A percentile compares a stretch with the other conserved stretches of the same genome.
Conservation (phyloP, 30 jellyfish, hydroid and myxozoan genomes). For the Nemopilema nomurai region DNA sequence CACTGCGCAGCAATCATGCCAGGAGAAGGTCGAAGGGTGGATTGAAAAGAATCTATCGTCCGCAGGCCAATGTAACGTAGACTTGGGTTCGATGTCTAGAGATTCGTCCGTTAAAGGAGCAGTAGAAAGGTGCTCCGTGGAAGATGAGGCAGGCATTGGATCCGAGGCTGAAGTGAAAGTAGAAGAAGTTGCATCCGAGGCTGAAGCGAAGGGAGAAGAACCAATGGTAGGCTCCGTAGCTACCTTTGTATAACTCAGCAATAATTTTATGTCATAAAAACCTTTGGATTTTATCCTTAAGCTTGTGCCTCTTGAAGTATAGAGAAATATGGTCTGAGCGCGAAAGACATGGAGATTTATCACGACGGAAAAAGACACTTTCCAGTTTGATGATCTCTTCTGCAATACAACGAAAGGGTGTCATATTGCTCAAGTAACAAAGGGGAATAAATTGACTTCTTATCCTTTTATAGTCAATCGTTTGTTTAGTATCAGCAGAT, state of each 20-base stretch:
- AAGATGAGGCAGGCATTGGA: neutral
- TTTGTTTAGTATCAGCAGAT: too few relatives aligned
- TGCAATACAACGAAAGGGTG: too few relatives aligned
- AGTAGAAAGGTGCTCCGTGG: neutral
- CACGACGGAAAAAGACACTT: too few relatives aligned
- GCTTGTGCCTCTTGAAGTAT: too few relatives aligned
- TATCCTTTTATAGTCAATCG: too few relatives aligned
- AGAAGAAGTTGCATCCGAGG: neutral
- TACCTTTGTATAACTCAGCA: neutral
- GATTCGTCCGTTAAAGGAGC: neutral
- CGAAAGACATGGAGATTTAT: too few relatives aligned
- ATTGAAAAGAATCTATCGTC: conserved; percentile 14
- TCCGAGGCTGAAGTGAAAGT: neutral
- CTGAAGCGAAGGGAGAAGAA: neutral
- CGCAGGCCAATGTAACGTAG: neutral
- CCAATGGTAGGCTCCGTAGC: neutral
- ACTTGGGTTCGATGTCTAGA: neutral
- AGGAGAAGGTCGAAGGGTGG: conserved; percentile 51
- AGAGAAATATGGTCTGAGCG: too few relatives aligned
- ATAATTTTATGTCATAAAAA: too few relatives aligned
- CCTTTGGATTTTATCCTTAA: too few relatives aligned
- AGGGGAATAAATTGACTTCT: too few relatives aligned
- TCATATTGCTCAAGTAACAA: too few relatives aligned
- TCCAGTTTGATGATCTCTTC: too few relatives aligned
- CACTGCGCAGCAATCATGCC: conserved; percentile 26